Evolutionary conservation across 92 coral and sea anemone species (phyloP).

Genomic region (Heteractis magnifica): DNA sequence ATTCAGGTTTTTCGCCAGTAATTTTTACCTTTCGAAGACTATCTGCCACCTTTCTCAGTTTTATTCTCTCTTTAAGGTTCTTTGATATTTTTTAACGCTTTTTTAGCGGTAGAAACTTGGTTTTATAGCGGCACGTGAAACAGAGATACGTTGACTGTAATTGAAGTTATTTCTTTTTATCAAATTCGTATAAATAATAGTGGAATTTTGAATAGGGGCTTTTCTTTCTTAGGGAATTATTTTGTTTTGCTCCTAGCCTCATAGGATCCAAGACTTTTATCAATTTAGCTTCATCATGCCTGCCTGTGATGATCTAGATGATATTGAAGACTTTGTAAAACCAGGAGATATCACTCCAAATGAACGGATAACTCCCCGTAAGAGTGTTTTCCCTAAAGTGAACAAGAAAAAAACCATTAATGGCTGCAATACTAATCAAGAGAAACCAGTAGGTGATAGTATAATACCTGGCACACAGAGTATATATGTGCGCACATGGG

Average conservation of each 20-base stretch:
- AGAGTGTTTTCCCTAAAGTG: constrained; percentile 73
- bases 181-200: too few species aligned
- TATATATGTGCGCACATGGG: constrained; percentile 90
- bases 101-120: background rate
- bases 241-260: too few species aligned
- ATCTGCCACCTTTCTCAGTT: background rate
- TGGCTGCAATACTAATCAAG: constrained; percentile 13
- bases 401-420: constrained; percentile 37
- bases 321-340: constrained; percentile 89
- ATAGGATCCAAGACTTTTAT: background rate
- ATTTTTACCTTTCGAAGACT: background rate
- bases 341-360: constrained; percentile 78
- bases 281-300: constrained; percentile 47
- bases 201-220: too few species aligned
- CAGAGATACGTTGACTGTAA: background rate
- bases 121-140: background rate
- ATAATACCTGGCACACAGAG: constrained; percentile 97
- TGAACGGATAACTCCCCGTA: constrained; percentile 67
- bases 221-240: too few species aligned
- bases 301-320: constrained; percentile 71
- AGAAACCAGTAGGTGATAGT: constrained; percentile 77
- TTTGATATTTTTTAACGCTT: background rate
- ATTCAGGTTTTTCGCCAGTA: background rate
- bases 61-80: background rate
- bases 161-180: too few species aligned